Evolutionary conservation across 2,888 invertebrate species (phyloP), one percentile per base, ranked within the genome.

Genomic region (Orthosia incerta): DNA sequence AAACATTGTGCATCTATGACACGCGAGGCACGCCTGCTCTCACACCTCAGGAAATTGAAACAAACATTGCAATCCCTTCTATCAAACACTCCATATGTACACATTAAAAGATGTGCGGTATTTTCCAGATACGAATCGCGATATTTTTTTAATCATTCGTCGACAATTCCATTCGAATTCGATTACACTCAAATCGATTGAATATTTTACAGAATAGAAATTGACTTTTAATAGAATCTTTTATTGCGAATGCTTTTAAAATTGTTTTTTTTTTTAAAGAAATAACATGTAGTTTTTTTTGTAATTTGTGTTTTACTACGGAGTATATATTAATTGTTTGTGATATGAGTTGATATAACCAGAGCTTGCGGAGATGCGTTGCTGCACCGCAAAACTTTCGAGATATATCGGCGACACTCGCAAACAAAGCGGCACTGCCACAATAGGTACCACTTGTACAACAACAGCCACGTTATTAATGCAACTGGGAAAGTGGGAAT

Each of bases 391-490:
- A 90, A 88, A 95, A 95, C 91, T 95, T 95, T 94, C 89, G 90
- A 94, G 93, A 95, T 95, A 95, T 95, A 95, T 95, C 95, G 93
- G 94, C 91, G 94, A 93, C 94, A 92, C 89, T 92, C 89, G 90
- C 94, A 93, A 93, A 95, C 95, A 95, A 95, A 94, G 94, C 93
- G 87, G 83, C 89, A 88, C 89, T 89, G 88, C 91, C 91, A 94
- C 94, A 95, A 95, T 93, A 92, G 93, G 89, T 92, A 92, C 89
- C 91, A 90, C 92, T 91, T 91, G 92, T 90, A 91, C 90, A 86
- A 90, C 89, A 90, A 89, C 86, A 88, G 81, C 90, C 86, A 91
- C 86, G 84, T 84, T 88, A 88, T 82, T 78, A 82, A 83, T 86
- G 80, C 89, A 80, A 74, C 78, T 77, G 71, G 60, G 55, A 62